phyloP scores from a whole-genome alignment of 2,888 invertebrate genomes.

The Drosophila nr. perissopoda region DNA sequence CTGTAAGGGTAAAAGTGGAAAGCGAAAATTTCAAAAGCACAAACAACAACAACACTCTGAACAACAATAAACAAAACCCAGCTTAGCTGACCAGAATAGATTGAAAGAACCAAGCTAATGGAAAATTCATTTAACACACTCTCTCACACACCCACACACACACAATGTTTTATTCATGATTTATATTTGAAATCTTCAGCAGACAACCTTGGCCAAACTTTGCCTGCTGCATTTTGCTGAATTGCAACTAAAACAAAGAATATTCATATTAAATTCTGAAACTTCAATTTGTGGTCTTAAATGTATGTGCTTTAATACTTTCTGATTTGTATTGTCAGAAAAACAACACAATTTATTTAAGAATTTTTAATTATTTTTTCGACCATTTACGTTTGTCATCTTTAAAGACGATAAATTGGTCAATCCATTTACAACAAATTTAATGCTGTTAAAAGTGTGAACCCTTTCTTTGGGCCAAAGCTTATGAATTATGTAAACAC shows the following conservation, averaged over 20 bases:
- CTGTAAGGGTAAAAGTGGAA: conserved; percentile 77
- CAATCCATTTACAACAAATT: background rate
- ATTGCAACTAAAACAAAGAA: background rate
- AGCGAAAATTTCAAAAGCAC: conserved; percentile 1
- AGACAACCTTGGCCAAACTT: background rate
- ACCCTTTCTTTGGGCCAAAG: background rate
- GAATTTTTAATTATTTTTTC: background rate
- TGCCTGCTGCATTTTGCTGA: background rate
- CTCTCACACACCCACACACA: background rate
- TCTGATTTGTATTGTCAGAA: background rate
- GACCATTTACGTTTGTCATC: background rate
- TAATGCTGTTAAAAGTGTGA: conserved; percentile 3
- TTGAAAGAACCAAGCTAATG: conserved; percentile 6
- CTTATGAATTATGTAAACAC: conserved; percentile 30
- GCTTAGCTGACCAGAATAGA: background rate
- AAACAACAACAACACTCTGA: conserved; percentile 3
- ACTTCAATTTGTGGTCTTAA: background rate
- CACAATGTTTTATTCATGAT: conserved; percentile 47
- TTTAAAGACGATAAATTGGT: conserved; percentile 19
- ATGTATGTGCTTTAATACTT: background rate
- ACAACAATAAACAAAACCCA: conserved; percentile 11
- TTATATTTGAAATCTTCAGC: background rate
- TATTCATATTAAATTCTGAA: background rate
- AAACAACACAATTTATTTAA: no score
- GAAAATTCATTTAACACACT: background rate